phyloP scores from a whole-genome alignment of 1,140 invertebrate genomes.

The Ladona fulva region DNA sequence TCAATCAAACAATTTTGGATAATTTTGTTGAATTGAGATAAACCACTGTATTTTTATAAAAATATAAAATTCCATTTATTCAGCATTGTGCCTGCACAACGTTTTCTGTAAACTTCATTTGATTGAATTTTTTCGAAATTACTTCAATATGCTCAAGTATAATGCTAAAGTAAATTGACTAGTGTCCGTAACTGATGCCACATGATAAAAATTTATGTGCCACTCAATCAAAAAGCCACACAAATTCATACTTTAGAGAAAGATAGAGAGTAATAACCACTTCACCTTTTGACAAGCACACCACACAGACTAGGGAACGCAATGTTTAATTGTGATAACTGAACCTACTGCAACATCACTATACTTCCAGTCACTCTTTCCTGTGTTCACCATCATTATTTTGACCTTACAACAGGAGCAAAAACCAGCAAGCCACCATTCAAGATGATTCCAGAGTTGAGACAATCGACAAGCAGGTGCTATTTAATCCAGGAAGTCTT shows the following conservation, averaged over 20 bases:
- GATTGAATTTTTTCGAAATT: neutral
- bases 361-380: constrained; percentile 5
- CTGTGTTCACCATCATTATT: constrained; percentile 31
- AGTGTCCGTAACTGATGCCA: neutral
- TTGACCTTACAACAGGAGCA: constrained; percentile 32
- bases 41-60: constrained; percentile 21
- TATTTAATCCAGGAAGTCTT: neutral
- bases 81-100: constrained; percentile 22
- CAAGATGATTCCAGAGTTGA: neutral
- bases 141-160: neutral
- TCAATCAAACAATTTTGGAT: neutral
- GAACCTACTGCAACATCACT: neutral
- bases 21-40: constrained; percentile 17
- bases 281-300: constrained; percentile 5
- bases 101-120: constrained; percentile 8
- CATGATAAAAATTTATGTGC: neutral
- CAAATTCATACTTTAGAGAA: neutral
- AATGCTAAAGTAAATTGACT: neutral
- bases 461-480: neutral
- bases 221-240: constrained; percentile 2
- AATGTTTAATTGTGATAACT: neutral
- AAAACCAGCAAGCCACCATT: neutral
- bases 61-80: constrained; percentile 23
- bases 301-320: constrained; percentile 6
- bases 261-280: neutral